These are phyloP conservation scores for Ectemnius lituratus DNA, from an alignment of 2,888 invertebrate species.

Conservation along the genomic window DNA sequence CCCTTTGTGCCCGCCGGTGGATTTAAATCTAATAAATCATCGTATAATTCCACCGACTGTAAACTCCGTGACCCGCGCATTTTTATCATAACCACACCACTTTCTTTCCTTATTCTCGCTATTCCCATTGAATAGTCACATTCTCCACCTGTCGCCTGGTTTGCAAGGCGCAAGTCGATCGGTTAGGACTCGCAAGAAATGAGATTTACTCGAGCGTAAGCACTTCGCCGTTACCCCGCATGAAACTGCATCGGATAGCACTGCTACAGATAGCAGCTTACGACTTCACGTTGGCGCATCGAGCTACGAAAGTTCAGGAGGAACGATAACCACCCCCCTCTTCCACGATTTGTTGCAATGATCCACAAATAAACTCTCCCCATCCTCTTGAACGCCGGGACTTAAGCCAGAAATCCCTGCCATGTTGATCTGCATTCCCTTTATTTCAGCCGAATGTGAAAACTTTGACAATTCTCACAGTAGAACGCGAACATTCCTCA, in stretches of 20 bases:
- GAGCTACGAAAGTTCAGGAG: slow-evolving; percentile 10
- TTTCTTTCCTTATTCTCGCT: not conserved
- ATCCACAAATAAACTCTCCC: not conserved
- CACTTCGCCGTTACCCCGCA: not conserved
- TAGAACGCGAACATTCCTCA: no score
- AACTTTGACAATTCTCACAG: not conserved
- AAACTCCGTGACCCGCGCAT: not conserved
- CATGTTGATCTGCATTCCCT: not conserved
- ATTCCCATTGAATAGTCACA: not conserved
- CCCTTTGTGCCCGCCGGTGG: slow-evolving; percentile 31
- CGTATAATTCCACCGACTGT: slow-evolving; percentile 23
- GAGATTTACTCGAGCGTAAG: slow-evolving; percentile 12
- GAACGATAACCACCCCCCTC: slow-evolving; percentile 16
- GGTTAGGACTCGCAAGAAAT: not conserved
- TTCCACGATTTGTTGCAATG: slow-evolving; percentile 15
- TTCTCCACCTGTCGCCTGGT: not conserved
- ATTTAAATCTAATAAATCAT: slow-evolving; percentile 35
- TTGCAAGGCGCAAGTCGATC: not conserved
- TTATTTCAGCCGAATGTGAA: not conserved
- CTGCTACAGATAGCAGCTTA: slow-evolving; percentile 9
- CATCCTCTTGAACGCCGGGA: not conserved
- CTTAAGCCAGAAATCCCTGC: not conserved
- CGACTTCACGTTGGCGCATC: slow-evolving; percentile 10
- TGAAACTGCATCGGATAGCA: slow-evolving; percentile 14
- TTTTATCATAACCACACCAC: not conserved